Percentiles rank a stretch among this genome's conserved stretches.
phyloP scores from a whole-genome alignment of 2,113 vertebrate genomes.

The Larimichthys polyactis region DNA sequence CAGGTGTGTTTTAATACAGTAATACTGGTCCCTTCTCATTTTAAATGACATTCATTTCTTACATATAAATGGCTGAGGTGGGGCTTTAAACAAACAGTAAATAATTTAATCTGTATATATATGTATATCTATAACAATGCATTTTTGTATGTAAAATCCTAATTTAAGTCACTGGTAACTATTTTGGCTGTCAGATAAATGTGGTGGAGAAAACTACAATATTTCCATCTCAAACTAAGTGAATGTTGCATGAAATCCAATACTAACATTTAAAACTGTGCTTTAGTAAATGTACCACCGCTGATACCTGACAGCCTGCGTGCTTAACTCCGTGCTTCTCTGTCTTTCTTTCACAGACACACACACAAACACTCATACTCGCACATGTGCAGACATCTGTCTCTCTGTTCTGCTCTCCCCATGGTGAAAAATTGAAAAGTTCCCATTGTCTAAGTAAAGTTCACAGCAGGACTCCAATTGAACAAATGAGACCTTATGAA shows the following conservation, averaged over 20 bases:
- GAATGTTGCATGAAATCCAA: background rate
- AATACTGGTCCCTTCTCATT: background rate
- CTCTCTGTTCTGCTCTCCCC: background rate
- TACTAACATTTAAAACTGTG: background rate
- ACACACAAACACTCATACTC: background rate
- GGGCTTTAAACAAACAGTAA: background rate
- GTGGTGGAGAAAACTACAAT: background rate
- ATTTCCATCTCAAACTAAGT: background rate
- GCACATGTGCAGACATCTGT: slow-evolving; percentile 15
- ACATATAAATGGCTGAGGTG: background rate
- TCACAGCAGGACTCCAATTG: slow-evolving; percentile 61
- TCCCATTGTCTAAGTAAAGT: slow-evolving; percentile 65
- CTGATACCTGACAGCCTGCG: background rate
- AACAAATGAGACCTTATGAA: slow-evolving; percentile 75
- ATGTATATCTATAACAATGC: background rate
- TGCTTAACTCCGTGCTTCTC: background rate
- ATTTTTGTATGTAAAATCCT: background rate
- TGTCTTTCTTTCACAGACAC: background rate
- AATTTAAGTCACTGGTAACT: background rate
- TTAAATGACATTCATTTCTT: background rate
- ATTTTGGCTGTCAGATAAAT: too few relatives aligned
- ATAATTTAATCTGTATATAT: background rate
- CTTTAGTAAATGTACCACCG: background rate
- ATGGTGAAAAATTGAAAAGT: slow-evolving; percentile 59
- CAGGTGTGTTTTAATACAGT: background rate